These are phyloP conservation scores for Microcebus tavaratra DNA, from an alignment of 2,113 vertebrate genomes.

Conservation along the genomic window DNA sequence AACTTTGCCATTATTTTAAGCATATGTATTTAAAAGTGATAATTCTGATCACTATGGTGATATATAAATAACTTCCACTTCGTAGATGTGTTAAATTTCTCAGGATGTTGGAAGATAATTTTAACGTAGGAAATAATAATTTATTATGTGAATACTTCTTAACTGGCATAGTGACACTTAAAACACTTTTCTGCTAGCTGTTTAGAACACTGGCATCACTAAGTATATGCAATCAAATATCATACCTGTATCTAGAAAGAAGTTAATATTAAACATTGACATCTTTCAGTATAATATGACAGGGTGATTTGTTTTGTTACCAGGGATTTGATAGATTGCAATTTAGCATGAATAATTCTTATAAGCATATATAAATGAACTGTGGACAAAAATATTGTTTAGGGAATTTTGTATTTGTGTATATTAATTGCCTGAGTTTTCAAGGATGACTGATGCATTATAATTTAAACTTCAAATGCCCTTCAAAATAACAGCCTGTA, in stretches of 20 bases:
- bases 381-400: constrained; percentile 72
- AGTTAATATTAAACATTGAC: constrained; percentile 35
- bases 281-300: constrained; percentile 53
- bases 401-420: constrained; percentile 68
- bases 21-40: neutral
- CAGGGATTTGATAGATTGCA: constrained; percentile 54
- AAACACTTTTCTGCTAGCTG: neutral
- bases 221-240: constrained; percentile 21
- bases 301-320: constrained; percentile 63
- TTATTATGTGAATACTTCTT: neutral
- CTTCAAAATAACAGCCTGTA: constrained; percentile 54
- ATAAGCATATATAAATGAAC: constrained; percentile 70
- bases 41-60: neutral
- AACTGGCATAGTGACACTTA: neutral
- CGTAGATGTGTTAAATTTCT: neutral
- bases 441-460: constrained; percentile 66
- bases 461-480: constrained; percentile 49
- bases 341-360: constrained; percentile 74
- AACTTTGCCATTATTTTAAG: neutral
- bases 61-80: constrained; percentile 1
- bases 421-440: constrained; percentile 40
- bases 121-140: neutral
- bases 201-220: neutral
- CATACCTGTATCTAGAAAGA: constrained; percentile 32
- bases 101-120: constrained; percentile 15